Evolutionary conservation across 2,888 invertebrate species (phyloP).

Genomic region (Dioctria linearis): DNA sequence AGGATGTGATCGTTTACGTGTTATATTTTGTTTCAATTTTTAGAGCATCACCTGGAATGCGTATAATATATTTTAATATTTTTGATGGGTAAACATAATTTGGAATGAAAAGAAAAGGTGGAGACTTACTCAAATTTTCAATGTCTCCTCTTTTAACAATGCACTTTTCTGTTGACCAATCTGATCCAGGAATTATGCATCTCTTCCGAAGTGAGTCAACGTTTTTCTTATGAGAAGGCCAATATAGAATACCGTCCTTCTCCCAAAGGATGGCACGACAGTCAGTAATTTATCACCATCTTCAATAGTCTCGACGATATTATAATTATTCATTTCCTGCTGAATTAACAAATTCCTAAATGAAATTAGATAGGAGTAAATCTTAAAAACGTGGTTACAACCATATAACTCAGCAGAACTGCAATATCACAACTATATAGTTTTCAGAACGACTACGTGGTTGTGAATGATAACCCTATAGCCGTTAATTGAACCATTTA

Average conservation of each 20-base stretch:
- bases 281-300: not conserved
- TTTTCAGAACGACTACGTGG: not conserved
- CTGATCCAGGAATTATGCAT: not conserved
- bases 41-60: not conserved
- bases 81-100: not conserved
- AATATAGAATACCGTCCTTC: constrained; percentile 1
- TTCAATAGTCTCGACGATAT: not conserved
- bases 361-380: not conserved
- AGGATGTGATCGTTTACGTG: not conserved
- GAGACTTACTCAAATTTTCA: not conserved
- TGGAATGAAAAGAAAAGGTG: not conserved
- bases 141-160: not conserved
- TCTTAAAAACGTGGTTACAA: not conserved
- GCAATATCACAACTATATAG: no score
- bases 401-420: no score
- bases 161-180: not conserved
- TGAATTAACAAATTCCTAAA: not conserved
- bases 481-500: not conserved
- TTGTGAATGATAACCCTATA: not conserved
- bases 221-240: not conserved
- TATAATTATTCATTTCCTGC: not conserved
- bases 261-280: not conserved
- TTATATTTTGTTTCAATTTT: not conserved
- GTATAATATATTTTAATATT: not conserved
- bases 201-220: not conserved